phyloP scores from a whole-genome alignment of 2,113 vertebrate species.

The Coturnix japonica region DNA sequence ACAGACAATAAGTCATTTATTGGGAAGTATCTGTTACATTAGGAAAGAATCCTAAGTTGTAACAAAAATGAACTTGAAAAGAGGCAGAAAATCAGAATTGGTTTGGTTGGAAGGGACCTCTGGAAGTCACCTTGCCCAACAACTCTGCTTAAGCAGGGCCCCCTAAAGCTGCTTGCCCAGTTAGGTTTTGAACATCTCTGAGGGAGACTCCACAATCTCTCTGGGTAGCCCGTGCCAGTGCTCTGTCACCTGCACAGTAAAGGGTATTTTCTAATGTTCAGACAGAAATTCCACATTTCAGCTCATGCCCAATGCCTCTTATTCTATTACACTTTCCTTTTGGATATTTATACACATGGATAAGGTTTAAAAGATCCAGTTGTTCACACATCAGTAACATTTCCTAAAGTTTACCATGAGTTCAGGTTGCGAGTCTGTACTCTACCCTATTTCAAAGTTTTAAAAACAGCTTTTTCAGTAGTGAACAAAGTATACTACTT shows the following conservation, averaged over 20 bases:
- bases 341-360: background rate
- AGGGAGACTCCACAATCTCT: background rate
- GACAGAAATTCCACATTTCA: background rate
- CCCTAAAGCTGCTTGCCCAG: background rate
- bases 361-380: background rate
- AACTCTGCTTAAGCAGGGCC: background rate
- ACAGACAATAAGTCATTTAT: background rate
- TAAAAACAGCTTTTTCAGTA: background rate
- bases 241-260: background rate
- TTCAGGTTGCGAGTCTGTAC: background rate
- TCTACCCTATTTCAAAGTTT: background rate
- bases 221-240: background rate
- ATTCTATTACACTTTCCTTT: background rate
- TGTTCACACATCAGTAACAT: background rate
- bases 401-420: background rate
- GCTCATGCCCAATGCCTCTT: background rate
- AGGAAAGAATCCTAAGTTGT: background rate
- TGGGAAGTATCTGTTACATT: background rate
- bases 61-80: background rate
- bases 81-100: background rate
- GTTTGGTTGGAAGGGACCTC: background rate
- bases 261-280: background rate
- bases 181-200: background rate
- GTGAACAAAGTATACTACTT: conserved; percentile 17
- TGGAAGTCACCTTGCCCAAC: background rate